A percentile compares a stretch with the other conserved stretches of the same genome.
phyloP scores from a whole-genome alignment of 2,113 vertebrate genomes.

The Scortum barcoo region DNA sequence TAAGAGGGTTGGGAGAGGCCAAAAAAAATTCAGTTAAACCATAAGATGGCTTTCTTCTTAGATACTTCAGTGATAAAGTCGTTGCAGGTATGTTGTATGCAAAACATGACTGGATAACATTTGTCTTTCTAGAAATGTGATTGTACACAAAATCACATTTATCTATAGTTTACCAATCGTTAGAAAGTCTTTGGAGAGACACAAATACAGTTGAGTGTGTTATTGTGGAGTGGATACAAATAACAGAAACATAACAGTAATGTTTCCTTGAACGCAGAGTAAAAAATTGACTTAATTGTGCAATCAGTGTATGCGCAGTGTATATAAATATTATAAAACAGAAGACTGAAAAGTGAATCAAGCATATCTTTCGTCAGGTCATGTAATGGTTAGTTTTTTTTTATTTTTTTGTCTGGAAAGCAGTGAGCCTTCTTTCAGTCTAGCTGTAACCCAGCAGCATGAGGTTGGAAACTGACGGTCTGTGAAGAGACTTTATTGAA shows the following conservation, averaged over 20 bases:
- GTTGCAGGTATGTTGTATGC: too few species aligned
- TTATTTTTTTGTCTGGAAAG: conserved; percentile 8
- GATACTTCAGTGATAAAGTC: too few species aligned
- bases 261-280: background rate
- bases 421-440: background rate
- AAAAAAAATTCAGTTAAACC: too few species aligned
- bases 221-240: background rate
- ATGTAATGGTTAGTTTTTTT: background rate
- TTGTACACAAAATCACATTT: too few species aligned
- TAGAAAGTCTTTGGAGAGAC: background rate
- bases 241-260: background rate
- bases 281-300: background rate
- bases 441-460: background rate
- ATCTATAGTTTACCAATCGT: background rate
- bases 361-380: background rate
- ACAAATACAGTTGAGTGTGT: background rate
- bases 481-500: background rate
- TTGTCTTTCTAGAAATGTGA: too few species aligned
- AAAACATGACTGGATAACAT: too few species aligned
- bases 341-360: background rate
- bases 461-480: background rate
- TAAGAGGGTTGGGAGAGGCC: too few species aligned
- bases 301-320: background rate
- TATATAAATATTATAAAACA: background rate
- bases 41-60: too few species aligned